Evolutionary conservation across 2,888 invertebrate genomes (phyloP), one percentile per base, ranked within the genome.

Genomic region (Tryphoninae sp.): DNA sequence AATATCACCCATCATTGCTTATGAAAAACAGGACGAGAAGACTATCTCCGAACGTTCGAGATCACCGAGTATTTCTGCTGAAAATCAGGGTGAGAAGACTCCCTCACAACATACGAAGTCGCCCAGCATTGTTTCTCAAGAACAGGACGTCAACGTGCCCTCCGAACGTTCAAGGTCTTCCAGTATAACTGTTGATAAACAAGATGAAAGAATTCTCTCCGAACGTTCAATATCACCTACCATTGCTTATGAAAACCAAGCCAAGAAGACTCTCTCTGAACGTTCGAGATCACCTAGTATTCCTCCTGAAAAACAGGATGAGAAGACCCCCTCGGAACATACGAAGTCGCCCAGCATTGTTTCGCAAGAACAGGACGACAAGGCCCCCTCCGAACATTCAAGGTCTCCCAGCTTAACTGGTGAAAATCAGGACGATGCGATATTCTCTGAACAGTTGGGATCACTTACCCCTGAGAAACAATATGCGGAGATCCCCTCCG

Each of bases 111-210:
- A 67, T 22, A 80, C 83, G 1, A 85, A 82, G 74, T 84, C 80
- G 2, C 77, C 81, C 0, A 55, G 78, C 51, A 86, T 85, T 26
- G 26, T 78, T 9, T 62, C 69, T 7, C 81, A 83, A 11, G 40
- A 55, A 19, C 11, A 26, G 2, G 79, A 78, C 9, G 80, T 53
- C 7, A 74, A 74, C 11, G 16, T 42, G 11, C 2, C 42, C 1
- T 69, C 55, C n/a, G 72, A 72, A 11, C 45, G 33, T 45, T 72
- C 78, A 1, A 26, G 71, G 61, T 78, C 78, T 55, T 51, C 81
- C 0, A 80, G 80, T 53, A 67, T 67, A 16, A 55, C 68, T 26
- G n/a, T 19, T 1, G 64, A 82, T 53, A 75, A 65, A 62, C 64
- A 45, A 4, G 71, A 78, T 9, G 49, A 72, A 49, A 51, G 72